A percentile compares a stretch with the other conserved stretches of the same genome.
Conservation (phyloP, 53 echinoderm and acorn worm species). For the Glandiceps talaboti region DNA sequence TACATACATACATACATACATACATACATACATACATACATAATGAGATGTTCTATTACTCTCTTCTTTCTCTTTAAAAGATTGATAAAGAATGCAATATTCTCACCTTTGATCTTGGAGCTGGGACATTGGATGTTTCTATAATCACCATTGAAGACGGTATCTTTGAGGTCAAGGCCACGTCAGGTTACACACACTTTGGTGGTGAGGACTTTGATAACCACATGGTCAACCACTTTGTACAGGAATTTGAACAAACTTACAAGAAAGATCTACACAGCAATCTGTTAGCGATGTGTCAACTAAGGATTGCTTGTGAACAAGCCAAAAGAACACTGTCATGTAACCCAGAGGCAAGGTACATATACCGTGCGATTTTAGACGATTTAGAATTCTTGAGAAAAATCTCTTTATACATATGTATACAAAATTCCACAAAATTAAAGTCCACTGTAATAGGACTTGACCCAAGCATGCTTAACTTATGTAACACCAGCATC, state of each 20-base stretch:
- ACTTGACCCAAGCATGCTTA: no score
- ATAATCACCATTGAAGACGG: background rate
- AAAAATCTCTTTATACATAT: no score
- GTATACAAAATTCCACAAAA: no score
- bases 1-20: no score
- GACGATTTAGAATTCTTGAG: no score
- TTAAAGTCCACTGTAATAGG: no score
- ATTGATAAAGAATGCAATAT: background rate
- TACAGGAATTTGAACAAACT: background rate
- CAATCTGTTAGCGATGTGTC: background rate
- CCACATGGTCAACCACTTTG: background rate
- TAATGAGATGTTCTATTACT: no score
- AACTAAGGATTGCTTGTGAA: background rate
- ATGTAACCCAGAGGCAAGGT: conserved; percentile 1
- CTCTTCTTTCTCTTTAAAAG: no score
- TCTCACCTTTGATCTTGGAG: background rate
- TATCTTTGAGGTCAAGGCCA: background rate
- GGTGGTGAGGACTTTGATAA: background rate
- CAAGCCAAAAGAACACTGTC: background rate
- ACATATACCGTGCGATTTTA: no score
- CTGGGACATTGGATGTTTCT: background rate
- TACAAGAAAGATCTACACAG: background rate
- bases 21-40: no score
- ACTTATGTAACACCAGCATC: no score
- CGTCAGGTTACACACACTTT: background rate